Evolutionary conservation across 2,113 vertebrate genomes (phyloP), one percentile per base, ranked within the genome.

Genomic region (Apteryx owenii): DNA sequence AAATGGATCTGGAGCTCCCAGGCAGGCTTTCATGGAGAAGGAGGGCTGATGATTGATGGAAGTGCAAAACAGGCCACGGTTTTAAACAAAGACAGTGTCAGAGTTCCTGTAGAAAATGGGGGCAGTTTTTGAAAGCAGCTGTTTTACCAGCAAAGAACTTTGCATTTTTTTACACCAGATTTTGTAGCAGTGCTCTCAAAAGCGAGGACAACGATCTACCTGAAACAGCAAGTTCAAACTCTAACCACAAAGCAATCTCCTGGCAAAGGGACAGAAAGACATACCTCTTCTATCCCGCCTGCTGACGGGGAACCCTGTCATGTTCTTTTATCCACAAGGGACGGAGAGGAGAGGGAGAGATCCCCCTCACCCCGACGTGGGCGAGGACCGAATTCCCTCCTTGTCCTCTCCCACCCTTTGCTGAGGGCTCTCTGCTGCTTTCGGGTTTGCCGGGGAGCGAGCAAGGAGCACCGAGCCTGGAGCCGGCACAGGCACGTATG

Each of bases 181-280:
- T 42, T 38, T 9, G 33, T 18, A 60, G 60, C 54, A 38, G 48
- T 4, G 48, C 50, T 83, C 68, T 42, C 28, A 85, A 81, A 77
- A 77, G 40, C 64, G 83, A 60, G 77, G 62, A 76, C 21, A 71
- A 73, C 7, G 38, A 92, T 38, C 21, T 18, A 69, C 61, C 78
- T 62, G 89, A 31, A 89, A n/a, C 5, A 46, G 48, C 33, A 91
- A 25, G 64, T 12, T 40, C 78, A 58, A 71, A 56, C 12, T 33
- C 51, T 33, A 26, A 14, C 15, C 56, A 19, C 0, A 0, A 46
- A 62, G 16, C 23, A 53, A 50, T 10, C 51, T 65, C 40, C 56
- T 40, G 51, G 26, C n/a, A 70, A 22, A 53, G 7, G 48, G 28
- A 56, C 31, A 46, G 54, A n/a, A 42, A 60, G 38, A 44, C 8